Evolutionary conservation across 1,140 invertebrate species (phyloP).

Genomic region (Kradibia gibbosae): DNA sequence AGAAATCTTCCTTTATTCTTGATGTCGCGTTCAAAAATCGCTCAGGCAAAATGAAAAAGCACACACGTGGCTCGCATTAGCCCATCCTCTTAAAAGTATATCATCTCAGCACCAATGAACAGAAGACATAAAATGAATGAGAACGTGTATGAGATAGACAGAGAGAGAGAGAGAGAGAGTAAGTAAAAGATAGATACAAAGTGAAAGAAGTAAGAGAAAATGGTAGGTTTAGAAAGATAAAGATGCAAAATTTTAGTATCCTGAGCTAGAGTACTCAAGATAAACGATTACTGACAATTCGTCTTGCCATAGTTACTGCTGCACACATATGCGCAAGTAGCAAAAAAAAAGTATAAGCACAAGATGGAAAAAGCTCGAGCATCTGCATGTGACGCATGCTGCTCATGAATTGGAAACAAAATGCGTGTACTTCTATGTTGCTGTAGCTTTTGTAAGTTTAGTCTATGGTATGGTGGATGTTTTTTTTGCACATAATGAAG

Average conservation of each 20-base stretch:
- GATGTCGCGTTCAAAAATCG: conserved; percentile 11
- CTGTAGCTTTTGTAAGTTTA: neutral
- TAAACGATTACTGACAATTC: conserved; percentile 32
- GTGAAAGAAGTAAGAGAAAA: neutral
- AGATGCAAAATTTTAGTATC: neutral
- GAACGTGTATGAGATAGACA: neutral
- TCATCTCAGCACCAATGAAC: neutral
- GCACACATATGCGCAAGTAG: neutral
- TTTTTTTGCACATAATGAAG: conserved; percentile 25
- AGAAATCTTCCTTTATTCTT: neutral
- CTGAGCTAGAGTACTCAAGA: neutral
- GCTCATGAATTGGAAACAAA: conserved; percentile 15
- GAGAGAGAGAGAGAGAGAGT: neutral
- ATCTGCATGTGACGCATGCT: conserved; percentile 5
- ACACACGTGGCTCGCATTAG: neutral
- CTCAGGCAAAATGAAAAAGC: conserved; percentile 15
- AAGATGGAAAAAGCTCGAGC: neutral
- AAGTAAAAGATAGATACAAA: neutral
- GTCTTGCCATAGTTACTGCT: neutral
- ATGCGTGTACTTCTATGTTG: neutral
- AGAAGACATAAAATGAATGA: neutral
- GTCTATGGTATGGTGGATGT: neutral
- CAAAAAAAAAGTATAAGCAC: neutral
- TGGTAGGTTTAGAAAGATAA: neutral
- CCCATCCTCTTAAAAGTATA: conserved; percentile 5